Percentiles rank a stretch among this genome's conserved stretches.
Evolutionary conservation across 2,888 invertebrate species (phyloP).

Genomic region (Xylota segnis): DNA sequence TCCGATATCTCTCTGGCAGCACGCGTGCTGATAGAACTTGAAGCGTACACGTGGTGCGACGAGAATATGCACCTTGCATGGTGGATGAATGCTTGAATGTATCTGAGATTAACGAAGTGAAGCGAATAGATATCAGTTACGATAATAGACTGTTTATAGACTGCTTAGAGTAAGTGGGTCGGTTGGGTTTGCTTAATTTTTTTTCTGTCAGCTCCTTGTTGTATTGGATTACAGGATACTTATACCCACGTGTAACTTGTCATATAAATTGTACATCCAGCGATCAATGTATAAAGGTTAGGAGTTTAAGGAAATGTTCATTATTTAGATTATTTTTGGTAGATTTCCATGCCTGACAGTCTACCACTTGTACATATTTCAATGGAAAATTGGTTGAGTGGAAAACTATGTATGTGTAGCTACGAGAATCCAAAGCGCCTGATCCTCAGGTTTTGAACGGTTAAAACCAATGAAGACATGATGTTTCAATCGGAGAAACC

Average conservation of each 20-base stretch:
- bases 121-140: conserved; percentile 37
- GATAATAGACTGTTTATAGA: conserved; percentile 55
- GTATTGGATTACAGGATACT: conserved; percentile 12
- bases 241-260: not conserved
- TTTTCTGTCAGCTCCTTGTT: conserved; percentile 4
- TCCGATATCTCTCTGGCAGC: conserved; percentile 24
- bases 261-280: no score
- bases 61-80: conserved; percentile 33
- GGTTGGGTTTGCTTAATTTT: not conserved
- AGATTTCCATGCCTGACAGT: no score
- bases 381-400: no score
- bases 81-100: conserved; percentile 30
- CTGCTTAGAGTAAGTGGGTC: conserved; percentile 5
- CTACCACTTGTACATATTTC: no score
- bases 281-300: no score
- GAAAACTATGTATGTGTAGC: no score
- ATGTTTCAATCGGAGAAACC: no score
- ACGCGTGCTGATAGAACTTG: conserved; percentile 26
- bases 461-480: no score
- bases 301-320: no score
- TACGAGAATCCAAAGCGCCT: no score
- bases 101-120: conserved; percentile 24
- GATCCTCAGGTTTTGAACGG: no score
- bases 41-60: conserved; percentile 22
- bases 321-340: no score